Conservation (phyloP, 2,797 vertebrate genomes). For the Cirrhinus molitorella region DNA sequence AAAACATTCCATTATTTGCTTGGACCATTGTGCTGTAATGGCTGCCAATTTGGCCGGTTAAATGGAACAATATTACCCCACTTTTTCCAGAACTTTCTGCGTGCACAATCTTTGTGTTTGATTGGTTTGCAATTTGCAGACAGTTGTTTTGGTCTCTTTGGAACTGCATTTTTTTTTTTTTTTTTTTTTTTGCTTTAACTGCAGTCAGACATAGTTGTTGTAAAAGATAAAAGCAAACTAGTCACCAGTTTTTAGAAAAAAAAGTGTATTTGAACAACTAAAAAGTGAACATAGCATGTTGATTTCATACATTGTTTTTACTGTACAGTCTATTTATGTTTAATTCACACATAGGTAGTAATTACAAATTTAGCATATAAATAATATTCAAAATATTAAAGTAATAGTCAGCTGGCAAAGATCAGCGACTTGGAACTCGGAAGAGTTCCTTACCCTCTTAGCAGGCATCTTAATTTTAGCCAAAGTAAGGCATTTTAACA, state of each 20-base stretch:
- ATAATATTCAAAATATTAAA: constrained; percentile 46
- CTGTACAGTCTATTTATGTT: constrained; percentile 72
- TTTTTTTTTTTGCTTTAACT: constrained; percentile 25
- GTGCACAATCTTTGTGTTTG: constrained; percentile 68
- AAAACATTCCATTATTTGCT: constrained; percentile 77
- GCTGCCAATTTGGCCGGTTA: constrained; percentile 75
- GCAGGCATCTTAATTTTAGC: constrained; percentile 60
- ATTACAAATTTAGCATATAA: constrained; percentile 63
- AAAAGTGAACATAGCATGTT: constrained; percentile 69
- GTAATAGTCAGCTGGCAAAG: constrained; percentile 47
- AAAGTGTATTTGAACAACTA: constrained; percentile 79
- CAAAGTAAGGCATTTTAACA: constrained; percentile 54
- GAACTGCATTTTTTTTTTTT: neutral
- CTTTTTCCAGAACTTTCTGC: constrained; percentile 76
- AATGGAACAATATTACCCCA: constrained; percentile 74
- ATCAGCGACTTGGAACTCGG: constrained; percentile 26
- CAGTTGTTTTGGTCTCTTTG: constrained; percentile 53
- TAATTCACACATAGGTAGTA: constrained; percentile 78
- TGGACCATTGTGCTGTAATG: constrained; percentile 60
- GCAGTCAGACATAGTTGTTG: constrained; percentile 11
- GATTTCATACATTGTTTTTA: constrained; percentile 70
- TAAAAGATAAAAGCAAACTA: constrained; percentile 37
- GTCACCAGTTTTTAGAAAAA: constrained; percentile 62
- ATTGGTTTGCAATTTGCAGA: constrained; percentile 69
- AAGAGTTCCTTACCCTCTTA: constrained; percentile 38